phyloP scores from a whole-genome alignment of 2,113 vertebrate genomes.

The Cephalopholis sonnerati region DNA sequence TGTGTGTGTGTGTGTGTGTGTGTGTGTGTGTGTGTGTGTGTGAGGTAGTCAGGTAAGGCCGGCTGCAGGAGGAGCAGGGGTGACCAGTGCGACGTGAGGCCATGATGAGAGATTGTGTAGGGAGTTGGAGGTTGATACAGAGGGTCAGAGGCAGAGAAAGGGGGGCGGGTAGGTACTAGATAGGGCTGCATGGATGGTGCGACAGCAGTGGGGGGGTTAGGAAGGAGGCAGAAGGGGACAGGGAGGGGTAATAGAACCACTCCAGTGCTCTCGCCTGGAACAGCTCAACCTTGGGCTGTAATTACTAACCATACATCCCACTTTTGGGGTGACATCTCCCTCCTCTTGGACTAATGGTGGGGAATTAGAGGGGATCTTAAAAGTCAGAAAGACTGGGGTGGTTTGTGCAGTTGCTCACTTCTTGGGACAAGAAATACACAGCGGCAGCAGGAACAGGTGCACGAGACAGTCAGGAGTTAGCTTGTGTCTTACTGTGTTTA shows the following conservation, averaged over 20 bases:
- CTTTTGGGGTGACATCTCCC: conserved; percentile 86
- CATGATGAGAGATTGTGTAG: conserved; percentile 82
- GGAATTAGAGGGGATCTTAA: conserved; percentile 82
- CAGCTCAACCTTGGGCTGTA: conserved; percentile 83
- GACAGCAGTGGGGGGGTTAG: conserved; percentile 42
- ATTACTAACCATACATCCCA: conserved; percentile 88
- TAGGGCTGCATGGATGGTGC: conserved; percentile 59
- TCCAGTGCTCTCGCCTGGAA: conserved; percentile 82
- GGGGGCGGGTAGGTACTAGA: conserved; percentile 41
- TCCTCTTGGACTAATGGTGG: conserved; percentile 81
- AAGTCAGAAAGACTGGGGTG: conserved; percentile 54
- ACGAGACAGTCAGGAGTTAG: conserved; percentile 30
- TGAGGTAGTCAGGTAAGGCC: conserved; percentile 1
- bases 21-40: conserved; percentile 14
- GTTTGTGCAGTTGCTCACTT: conserved; percentile 49
- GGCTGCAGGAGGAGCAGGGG: conserved; percentile 58
- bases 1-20: conserved; percentile 22
- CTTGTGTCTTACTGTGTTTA: background rate
- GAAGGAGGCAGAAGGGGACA: conserved; percentile 59
- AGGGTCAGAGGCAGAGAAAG: conserved; percentile 68
- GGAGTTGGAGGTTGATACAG: conserved; percentile 79
- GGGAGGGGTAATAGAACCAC: conserved; percentile 78
- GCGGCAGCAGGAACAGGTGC: conserved; percentile 60
- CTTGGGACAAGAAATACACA: conserved; percentile 58
- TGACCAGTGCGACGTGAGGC: conserved; percentile 66